These are phyloP conservation scores for Poeciliopsis retropinna DNA, from an alignment of 2,113 vertebrate genomes.

Conservation along the genomic window DNA sequence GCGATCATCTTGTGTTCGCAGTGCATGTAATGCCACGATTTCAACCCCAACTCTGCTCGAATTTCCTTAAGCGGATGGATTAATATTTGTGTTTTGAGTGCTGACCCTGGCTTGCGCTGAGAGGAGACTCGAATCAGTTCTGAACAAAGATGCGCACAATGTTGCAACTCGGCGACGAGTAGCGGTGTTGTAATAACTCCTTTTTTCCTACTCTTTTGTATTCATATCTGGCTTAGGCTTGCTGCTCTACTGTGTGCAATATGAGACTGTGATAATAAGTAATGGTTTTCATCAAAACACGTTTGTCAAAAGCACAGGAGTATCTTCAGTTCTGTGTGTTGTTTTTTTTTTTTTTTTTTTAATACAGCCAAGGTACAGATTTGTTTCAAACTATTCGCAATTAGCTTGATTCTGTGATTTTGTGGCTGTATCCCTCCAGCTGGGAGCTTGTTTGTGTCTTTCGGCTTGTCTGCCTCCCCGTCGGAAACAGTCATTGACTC, in stretches of 20 bases:
- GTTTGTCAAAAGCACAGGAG: constrained; percentile 21
- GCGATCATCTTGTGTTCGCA: constrained; percentile 61
- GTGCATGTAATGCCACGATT: constrained; percentile 58
- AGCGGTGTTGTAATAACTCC: background rate
- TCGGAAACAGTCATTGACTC: constrained; percentile 76
- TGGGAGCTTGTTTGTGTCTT: constrained; percentile 74
- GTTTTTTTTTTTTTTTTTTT: background rate
- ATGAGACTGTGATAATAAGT: constrained; percentile 40
- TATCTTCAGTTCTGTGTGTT: constrained; percentile 9
- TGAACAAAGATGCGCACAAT: background rate
- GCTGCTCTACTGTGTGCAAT: background rate
- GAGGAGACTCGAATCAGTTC: constrained; percentile 12
- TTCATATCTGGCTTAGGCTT: constrained; percentile 28
- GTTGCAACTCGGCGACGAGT: background rate
- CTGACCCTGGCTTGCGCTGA: constrained; percentile 2
- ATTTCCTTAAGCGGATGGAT: constrained; percentile 49
- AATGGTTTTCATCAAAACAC: constrained; percentile 36
- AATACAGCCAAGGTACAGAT: constrained; percentile 40
- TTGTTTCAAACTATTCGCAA: constrained; percentile 68
- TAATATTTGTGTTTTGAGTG: constrained; percentile 43
- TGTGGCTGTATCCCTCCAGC: constrained; percentile 63
- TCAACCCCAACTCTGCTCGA: constrained; percentile 45
- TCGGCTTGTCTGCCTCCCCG: constrained; percentile 64
- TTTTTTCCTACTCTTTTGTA: constrained; percentile 2
- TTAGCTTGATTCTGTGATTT: constrained; percentile 61